Conservation (phyloP, 1,140 invertebrate genomes). For the Drosophila erecta region DNA sequence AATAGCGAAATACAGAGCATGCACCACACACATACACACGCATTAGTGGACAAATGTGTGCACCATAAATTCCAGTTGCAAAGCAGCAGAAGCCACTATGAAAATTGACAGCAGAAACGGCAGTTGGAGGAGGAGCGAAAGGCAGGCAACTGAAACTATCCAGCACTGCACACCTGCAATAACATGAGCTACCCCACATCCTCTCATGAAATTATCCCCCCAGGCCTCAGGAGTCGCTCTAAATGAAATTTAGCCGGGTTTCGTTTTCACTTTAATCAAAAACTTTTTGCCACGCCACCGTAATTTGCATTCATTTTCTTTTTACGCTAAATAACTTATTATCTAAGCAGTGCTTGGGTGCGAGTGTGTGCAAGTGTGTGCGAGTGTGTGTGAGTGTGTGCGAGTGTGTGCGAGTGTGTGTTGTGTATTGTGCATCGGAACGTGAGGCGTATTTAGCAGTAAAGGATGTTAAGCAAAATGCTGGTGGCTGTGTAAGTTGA, state of each 20-base stretch:
- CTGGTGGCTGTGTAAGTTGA: slow-evolving; percentile 39
- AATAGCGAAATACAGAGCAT: slow-evolving; percentile 53
- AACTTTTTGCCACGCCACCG: slow-evolving; percentile 70
- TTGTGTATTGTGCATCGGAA: slow-evolving; percentile 10
- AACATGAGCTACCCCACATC: slow-evolving; percentile 47
- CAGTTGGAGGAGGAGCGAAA: slow-evolving; percentile 1
- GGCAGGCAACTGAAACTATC: slow-evolving; percentile 68
- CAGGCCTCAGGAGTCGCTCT: background rate
- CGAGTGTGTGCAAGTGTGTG: background rate
- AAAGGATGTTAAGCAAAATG: slow-evolving; percentile 55
- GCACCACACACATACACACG: slow-evolving; percentile 4
- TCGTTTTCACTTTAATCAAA: slow-evolving; percentile 82
- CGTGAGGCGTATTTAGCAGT: slow-evolving; percentile 31
- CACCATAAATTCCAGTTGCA: slow-evolving; percentile 70
- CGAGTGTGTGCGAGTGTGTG: background rate
- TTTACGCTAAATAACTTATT: slow-evolving; percentile 83
- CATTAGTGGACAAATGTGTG: slow-evolving; percentile 45
- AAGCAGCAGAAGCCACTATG: slow-evolving; percentile 47
- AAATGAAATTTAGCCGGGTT: slow-evolving; percentile 66
- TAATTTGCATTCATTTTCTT: slow-evolving; percentile 83
- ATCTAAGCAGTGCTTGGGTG: slow-evolving; percentile 60
- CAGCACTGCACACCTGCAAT: slow-evolving; percentile 69
- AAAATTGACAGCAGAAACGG: slow-evolving; percentile 60
- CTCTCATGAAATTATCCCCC: background rate
- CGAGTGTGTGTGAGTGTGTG: slow-evolving; percentile 1